These are phyloP conservation scores for Protonibea diacanthus DNA, from an alignment of 2,797 vertebrate species.

Conservation along the genomic window DNA sequence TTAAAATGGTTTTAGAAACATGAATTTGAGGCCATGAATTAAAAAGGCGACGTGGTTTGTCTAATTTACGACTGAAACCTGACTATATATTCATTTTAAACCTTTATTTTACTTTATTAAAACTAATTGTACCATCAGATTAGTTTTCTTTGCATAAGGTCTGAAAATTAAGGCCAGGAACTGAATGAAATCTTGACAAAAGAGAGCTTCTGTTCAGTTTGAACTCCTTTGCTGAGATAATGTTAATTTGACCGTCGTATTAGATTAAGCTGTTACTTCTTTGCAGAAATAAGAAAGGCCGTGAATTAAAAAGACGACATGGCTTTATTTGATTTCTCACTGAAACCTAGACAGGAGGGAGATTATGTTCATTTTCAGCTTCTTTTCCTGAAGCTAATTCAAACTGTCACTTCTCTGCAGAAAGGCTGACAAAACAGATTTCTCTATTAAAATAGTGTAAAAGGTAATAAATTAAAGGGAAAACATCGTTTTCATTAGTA, in stretches of 20 bases:
- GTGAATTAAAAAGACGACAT: background rate
- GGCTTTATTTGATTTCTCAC: constrained; percentile 8
- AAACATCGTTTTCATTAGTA: background rate
- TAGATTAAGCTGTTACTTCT: background rate
- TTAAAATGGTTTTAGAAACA: background rate
- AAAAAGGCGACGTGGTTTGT: background rate
- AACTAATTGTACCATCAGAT: background rate
- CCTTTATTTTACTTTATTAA: background rate
- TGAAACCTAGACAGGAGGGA: background rate
- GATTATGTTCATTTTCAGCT: background rate
- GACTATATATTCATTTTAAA: background rate
- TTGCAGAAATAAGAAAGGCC: background rate
- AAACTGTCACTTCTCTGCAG: background rate
- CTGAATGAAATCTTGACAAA: constrained; percentile 8
- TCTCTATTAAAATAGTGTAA: background rate
- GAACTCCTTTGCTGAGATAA: background rate
- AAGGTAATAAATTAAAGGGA: background rate
- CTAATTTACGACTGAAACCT: background rate
- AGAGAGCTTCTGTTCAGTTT: background rate
- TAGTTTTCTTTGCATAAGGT: background rate
- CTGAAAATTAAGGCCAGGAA: background rate
- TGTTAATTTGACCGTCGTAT: background rate
- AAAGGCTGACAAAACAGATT: background rate
- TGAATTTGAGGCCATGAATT: background rate
- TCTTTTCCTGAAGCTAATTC: background rate